Percentiles rank a stretch among this genome's conserved stretches.
phyloP scores from a whole-genome alignment of 2,797 vertebrate species.

The Falco columbarius region DNA sequence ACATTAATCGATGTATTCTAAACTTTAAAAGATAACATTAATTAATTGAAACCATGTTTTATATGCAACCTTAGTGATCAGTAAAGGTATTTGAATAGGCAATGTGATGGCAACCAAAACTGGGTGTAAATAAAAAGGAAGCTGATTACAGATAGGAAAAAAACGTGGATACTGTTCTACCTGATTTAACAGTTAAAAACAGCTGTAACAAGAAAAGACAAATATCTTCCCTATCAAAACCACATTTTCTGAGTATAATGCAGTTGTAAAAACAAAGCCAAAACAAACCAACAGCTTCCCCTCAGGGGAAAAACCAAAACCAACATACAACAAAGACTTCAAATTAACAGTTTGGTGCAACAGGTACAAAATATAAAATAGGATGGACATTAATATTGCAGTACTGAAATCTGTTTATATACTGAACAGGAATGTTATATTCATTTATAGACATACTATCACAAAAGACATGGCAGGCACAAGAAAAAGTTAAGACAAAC shows the following conservation, averaged over 20 bases:
- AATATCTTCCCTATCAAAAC: neutral
- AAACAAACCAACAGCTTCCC: neutral
- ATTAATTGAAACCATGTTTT: neutral
- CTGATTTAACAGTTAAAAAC: too few species aligned
- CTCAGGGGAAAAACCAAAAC: neutral
- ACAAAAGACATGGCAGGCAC: neutral
- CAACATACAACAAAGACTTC: neutral
- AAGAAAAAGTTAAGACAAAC: neutral
- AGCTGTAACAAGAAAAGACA: neutral
- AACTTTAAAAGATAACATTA: neutral
- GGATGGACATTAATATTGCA: neutral
- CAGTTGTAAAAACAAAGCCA: neutral
- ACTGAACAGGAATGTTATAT: neutral
- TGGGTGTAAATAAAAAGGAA: neutral
- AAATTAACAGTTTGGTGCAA: neutral
- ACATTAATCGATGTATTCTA: neutral
- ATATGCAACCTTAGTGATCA: neutral
- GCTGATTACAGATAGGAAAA: neutral
- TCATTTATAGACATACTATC: neutral
- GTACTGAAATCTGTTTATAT: neutral
- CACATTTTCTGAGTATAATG: neutral
- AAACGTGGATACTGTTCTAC: neutral
- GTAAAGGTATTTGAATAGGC: neutral
- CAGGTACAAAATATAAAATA: neutral
- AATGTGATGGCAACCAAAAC: neutral